Evolutionary conservation across 1,140 invertebrate genomes (phyloP), one percentile per base, ranked within the genome.

Genomic region (Drosophila lowei): DNA sequence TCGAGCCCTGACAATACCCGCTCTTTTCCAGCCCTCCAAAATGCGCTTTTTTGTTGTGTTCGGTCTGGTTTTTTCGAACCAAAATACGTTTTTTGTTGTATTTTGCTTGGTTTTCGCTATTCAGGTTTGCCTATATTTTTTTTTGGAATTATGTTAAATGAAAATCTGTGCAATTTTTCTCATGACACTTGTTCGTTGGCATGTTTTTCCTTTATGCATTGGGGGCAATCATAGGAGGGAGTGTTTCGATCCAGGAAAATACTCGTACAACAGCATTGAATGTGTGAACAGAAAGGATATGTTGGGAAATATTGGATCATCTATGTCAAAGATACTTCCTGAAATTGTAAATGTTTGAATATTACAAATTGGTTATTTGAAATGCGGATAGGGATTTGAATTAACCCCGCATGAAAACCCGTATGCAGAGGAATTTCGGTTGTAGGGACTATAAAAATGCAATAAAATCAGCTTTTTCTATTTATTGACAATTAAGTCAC

Each of bases 101-200:
- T 72, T 58, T 60, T 58, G 53, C 56, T 58, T 56, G 56, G 21
- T 55, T 54, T 48, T 58, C 55, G 46, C 65, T 50, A 74, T 64
- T 73, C 61, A 58, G 44, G 66, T 50, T 72, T 52, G 21, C 4
- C 18, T 50, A 53, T 65, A 63, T 52, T 61, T 46, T 58, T 48
- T 41, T 74, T 62, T 74, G 50, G 61, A 61, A 84, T 76, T 77
- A 77, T 86, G 81, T 62, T 77, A 81, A 86, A 85, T 67, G 68
- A 74, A 85, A 86, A 80, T 86, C 72, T 74, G 71, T 74, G 81
- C 72, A 77, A 64, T 80, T 86, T 86, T 77, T 81, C 44, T 77
- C 44, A n/a, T 67, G 80, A 85, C 81, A 81, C 65, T 85, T 85
- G 81, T 85, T 86, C 61, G 68, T 67, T 85, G 80, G 80, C 80